Percentiles rank a stretch among this genome's conserved stretches.
Evolutionary conservation across 2,113 vertebrate genomes (phyloP).

Genomic region (Gopherus evgoodei): DNA sequence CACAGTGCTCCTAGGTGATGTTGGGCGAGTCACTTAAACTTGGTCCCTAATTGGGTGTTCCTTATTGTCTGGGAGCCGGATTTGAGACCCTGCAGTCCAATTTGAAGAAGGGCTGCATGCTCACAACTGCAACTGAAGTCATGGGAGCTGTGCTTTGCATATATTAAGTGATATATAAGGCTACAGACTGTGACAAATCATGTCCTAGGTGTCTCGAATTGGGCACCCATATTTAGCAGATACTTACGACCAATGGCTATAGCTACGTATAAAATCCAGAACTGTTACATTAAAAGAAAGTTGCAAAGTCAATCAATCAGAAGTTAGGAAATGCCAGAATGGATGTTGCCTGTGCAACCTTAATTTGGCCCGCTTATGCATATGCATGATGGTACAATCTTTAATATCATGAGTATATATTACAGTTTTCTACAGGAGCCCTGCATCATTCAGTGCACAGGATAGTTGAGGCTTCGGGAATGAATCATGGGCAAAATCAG

Average conservation of each 20-base stretch:
- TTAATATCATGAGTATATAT: neutral
- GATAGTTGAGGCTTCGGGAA: neutral
- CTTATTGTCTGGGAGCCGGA: neutral
- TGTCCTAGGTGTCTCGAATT: fast-evolving
- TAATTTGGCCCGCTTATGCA: neutral
- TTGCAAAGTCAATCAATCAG: neutral
- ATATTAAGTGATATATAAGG: neutral
- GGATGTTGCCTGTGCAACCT: neutral
- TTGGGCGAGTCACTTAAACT: neutral
- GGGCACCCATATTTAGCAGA: fast-evolving
- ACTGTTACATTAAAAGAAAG: neutral
- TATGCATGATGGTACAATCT: neutral
- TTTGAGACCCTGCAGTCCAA: neutral
- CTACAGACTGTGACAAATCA: neutral
- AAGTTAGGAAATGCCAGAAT: neutral
- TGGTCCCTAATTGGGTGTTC: neutral
- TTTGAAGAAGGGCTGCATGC: neutral
- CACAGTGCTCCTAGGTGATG: neutral
- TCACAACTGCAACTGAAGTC: neutral
- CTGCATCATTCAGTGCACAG: neutral
- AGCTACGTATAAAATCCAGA: neutral
- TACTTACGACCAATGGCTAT: neutral
- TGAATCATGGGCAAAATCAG: neutral
- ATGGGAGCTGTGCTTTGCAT: neutral
- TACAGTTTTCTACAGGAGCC: neutral